Conservation (phyloP, 2,888 invertebrate species). For the Dolichomitus sp. region DNA sequence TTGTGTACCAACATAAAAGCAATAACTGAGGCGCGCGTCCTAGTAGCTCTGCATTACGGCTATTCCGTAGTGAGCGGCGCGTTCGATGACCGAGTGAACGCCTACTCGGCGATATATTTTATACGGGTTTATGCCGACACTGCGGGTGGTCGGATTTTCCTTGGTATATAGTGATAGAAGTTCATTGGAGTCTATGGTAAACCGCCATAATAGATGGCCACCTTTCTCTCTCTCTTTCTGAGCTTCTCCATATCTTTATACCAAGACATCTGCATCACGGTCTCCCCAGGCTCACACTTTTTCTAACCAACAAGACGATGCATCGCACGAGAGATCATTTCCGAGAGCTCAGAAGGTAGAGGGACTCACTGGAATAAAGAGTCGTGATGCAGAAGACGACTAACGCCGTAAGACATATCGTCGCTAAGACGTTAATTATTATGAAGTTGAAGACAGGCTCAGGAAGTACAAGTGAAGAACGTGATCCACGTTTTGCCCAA, state of each 20-base stretch:
- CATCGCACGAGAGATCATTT: not conserved
- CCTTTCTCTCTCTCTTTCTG: not conserved
- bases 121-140: constrained; percentile 9
- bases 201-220: not conserved
- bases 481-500: constrained; percentile 5
- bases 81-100: constrained; percentile 37
- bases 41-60: not conserved
- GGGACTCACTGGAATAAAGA: not conserved
- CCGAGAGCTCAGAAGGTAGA: not conserved
- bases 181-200: not conserved
- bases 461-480: constrained; percentile 33
- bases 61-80: constrained; percentile 9
- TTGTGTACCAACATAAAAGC: not conserved
- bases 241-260: not conserved
- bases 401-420: constrained; percentile 43
- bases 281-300: not conserved
- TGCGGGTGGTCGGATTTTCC: constrained; percentile 47
- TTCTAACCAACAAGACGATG: not conserved
- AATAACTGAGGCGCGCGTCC: not conserved
- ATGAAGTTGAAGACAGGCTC: constrained; percentile 32
- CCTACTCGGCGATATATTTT: constrained; percentile 26
- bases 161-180: not conserved
- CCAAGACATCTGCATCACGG: not conserved
- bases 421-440: constrained; percentile 57
- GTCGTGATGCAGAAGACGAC: not conserved